phyloP scores from a whole-genome alignment of 2,113 vertebrate genomes.

The Lepus europaeus region DNA sequence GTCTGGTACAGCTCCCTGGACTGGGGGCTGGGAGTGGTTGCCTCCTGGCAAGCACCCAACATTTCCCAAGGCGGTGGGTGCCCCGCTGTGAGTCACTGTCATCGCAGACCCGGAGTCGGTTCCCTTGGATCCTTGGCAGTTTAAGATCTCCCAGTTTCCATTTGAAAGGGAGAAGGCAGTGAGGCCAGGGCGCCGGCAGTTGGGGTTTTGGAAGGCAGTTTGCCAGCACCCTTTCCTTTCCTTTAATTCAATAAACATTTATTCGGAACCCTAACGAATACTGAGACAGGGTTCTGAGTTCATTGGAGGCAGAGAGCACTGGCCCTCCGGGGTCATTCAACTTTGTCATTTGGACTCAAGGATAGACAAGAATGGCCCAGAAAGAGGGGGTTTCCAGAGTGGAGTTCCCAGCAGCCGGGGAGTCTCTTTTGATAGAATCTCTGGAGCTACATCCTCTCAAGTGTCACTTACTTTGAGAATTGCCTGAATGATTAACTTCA shows the following conservation, averaged over 20 bases:
- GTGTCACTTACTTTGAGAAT: constrained; percentile 64
- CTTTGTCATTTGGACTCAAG: constrained; percentile 55
- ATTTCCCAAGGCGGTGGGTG: not conserved
- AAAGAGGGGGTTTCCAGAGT: constrained; percentile 82
- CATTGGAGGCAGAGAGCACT: not conserved
- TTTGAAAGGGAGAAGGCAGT: not conserved
- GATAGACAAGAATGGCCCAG: constrained; percentile 6
- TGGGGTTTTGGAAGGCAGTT: not conserved
- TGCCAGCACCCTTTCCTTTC: not conserved
- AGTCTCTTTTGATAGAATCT: constrained; percentile 50
- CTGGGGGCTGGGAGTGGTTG: not conserved
- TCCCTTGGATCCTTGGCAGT: not conserved
- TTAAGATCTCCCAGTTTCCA: not conserved
- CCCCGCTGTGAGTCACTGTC: not conserved
- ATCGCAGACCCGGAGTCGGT: not conserved
- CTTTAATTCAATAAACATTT: constrained; percentile 25
- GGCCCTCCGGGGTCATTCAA: constrained; percentile 19
- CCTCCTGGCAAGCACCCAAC: not conserved
- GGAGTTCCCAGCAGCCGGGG: constrained; percentile 53
- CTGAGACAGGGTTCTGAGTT: constrained; percentile 54
- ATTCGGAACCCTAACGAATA: not conserved
- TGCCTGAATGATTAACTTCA: constrained; percentile 55
- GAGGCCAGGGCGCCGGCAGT: too few relatives aligned
- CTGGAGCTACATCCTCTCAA: constrained; percentile 55
- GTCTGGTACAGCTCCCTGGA: constrained; percentile 39